A percentile compares a stretch with the other conserved stretches of the same genome.
Conservation (phyloP, 2,888 invertebrate species). For the Empis livida region DNA sequence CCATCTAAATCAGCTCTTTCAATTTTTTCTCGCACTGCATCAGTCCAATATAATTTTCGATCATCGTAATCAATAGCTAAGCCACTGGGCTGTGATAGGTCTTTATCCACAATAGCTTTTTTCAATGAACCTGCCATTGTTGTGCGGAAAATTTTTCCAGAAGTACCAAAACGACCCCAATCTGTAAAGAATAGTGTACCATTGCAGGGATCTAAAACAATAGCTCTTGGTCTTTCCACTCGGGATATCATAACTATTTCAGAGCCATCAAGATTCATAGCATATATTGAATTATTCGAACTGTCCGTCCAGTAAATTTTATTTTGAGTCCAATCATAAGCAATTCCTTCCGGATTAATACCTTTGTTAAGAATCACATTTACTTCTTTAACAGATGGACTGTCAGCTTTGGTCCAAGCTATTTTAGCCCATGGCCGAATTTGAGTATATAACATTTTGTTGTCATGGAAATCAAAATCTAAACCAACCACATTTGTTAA, state of each 20-base stretch:
- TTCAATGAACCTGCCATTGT: constrained; percentile 94
- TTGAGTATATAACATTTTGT: constrained; percentile 82
- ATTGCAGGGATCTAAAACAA: constrained; percentile 93
- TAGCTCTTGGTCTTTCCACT: constrained; percentile 86
- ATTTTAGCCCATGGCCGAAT: constrained; percentile 85
- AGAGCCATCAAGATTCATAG: constrained; percentile 82
- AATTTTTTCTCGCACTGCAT: constrained; percentile 89
- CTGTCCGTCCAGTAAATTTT: constrained; percentile 98
- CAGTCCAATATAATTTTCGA: constrained; percentile 90
- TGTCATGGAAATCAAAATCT: constrained; percentile 86
- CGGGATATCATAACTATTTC: constrained; percentile 83
- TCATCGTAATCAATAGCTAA: constrained; percentile 93
- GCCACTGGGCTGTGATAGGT: constrained; percentile 90
- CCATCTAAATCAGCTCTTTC: constrained; percentile 86
- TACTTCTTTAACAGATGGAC: constrained; percentile 48
- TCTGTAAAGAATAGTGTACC: constrained; percentile 92
- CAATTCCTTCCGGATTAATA: constrained; percentile 86
- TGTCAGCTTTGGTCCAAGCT: constrained; percentile 62
- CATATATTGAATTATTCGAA: constrained; percentile 84
- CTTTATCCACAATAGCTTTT: constrained; percentile 74
- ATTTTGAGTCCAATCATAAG: constrained; percentile 95
- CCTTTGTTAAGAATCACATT: constrained; percentile 60
- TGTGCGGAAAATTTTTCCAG: constrained; percentile 85
- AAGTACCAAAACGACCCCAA: constrained; percentile 87
- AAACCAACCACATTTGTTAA: constrained; percentile 88